Conservation (phyloP, 2,113 vertebrate species). For the Otis tarda region DNA sequence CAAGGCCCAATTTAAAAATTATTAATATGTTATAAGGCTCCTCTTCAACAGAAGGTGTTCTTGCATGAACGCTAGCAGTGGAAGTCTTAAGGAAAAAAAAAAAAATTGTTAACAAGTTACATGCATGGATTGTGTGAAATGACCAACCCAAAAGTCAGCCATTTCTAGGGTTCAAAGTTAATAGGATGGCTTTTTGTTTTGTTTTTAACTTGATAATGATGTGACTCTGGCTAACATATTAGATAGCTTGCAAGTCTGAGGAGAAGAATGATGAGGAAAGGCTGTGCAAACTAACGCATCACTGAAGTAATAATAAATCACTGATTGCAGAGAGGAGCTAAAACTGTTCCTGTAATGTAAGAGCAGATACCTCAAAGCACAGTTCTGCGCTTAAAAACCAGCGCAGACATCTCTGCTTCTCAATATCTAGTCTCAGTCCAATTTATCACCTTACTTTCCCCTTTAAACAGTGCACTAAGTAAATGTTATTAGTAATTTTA, state of each 20-base stretch:
- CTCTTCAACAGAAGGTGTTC: not conserved
- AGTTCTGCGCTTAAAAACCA: not conserved
- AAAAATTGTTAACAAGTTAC: not conserved
- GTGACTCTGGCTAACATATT: not conserved
- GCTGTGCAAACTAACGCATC: not conserved
- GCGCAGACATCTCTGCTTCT: not conserved
- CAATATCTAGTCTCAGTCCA: not conserved
- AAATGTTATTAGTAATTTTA: not conserved
- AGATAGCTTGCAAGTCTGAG: not conserved
- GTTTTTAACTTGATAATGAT: not conserved
- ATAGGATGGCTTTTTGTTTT: not conserved
- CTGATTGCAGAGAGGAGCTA: not conserved
- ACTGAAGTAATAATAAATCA: not conserved
- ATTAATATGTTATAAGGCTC: not conserved
- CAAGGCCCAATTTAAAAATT: not conserved
- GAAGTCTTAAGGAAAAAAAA: not conserved
- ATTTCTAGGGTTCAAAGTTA: not conserved
- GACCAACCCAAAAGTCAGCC: not conserved
- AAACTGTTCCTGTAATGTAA: not conserved
- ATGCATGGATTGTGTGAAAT: not conserved
- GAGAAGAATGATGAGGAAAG: not conserved
- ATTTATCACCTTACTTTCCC: not conserved
- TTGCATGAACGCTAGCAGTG: not conserved
- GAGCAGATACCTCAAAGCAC: not conserved
- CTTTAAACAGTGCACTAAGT: not conserved